phyloP scores from a whole-genome alignment of 1,140 invertebrate genomes.

The Zaprionus tsacasi region DNA sequence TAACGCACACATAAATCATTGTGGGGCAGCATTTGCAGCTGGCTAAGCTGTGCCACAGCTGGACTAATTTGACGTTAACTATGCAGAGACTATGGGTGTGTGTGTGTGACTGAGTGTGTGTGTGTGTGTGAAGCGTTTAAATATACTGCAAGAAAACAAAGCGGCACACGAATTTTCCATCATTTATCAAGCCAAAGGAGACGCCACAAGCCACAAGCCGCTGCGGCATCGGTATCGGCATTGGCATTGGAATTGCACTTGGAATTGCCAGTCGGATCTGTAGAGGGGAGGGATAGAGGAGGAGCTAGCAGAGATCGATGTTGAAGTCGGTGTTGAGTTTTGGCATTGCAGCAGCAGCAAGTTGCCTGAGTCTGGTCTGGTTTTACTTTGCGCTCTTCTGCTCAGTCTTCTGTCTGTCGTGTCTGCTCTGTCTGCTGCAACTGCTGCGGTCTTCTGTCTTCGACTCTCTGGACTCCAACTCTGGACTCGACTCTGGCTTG shows the following conservation, averaged over 20 bases:
- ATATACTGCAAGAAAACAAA: slow-evolving; percentile 60
- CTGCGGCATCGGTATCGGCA: slow-evolving; percentile 18
- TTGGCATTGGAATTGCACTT: slow-evolving; percentile 35
- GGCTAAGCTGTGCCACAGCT: slow-evolving; percentile 31
- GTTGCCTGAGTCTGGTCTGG: slow-evolving; percentile 3
- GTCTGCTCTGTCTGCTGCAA: not conserved
- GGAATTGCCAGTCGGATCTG: slow-evolving; percentile 23
- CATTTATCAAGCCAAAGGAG: slow-evolving; percentile 64
- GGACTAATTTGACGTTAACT: slow-evolving; percentile 63
- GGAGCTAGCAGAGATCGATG: not conserved
- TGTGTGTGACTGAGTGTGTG: not conserved
- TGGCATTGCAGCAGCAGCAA: slow-evolving; percentile 18
- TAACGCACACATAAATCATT: slow-evolving; percentile 67
- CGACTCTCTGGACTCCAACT: slow-evolving; percentile 8
- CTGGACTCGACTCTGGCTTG: slow-evolving; percentile 8
- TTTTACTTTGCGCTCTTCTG: not conserved
- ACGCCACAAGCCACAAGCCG: slow-evolving; percentile 32
- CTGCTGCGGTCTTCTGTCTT: not conserved
- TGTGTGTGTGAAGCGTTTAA: slow-evolving; percentile 18
- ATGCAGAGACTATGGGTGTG: not conserved
- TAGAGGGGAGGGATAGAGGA: not conserved
- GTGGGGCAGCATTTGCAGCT: slow-evolving; percentile 31
- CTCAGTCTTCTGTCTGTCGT: not conserved
- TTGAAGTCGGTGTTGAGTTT: slow-evolving; percentile 16
- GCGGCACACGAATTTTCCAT: slow-evolving; percentile 77